Base-by-base conservation (phyloP, 2,888 invertebrate genomes). In the Falcaria lacertinaria region DNA sequence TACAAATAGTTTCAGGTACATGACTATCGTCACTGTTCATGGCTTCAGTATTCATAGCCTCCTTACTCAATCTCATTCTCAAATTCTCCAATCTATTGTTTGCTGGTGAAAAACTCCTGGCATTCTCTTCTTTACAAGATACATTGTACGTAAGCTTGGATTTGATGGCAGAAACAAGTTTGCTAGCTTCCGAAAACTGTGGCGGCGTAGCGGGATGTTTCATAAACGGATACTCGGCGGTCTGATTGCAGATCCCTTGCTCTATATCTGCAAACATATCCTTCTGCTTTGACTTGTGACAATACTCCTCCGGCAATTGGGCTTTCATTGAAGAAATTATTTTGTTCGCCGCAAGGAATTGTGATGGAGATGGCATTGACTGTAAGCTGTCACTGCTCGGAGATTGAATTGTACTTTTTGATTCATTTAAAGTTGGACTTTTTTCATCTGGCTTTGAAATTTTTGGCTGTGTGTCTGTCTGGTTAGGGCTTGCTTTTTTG, bases 241-340 rank as follows among this genome's bases (percentile, higher is more conserved):
- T 80, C 51, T 86, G 84, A 59, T 74, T 85, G 42, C 74, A 79
- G 44, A 89, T 89, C 1, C 83, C 87, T 43, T 83, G 69, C 51
- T 87, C 87, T 3, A 89, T 89, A 57, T 85, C 86, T 0, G 87
- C 86, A 65, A 87, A 89, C 42, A 81, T 82, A 50, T 87, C 79
- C 57, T 81, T 84, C 4, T 73, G 79, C 52, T 80, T 81, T 6
- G 57, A 55, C 59, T 74, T 83, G 51, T 69, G 64, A 44, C 64
- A 69, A 53, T 74, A 84, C 45, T 86, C 70, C 47, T 88, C 87
- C 4, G 85, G 82, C 39, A 89, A 53, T 43, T 88, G 89, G 5
- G 89, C 86, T 64, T 86, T 88, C 84, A 89, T 88, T 1, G 89
- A 80, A 2, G 74, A 83, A 50, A 89, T 78, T 32, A 88, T 87